Conservation (phyloP, 1,140 invertebrate genomes). For the Lucilia sericata region DNA sequence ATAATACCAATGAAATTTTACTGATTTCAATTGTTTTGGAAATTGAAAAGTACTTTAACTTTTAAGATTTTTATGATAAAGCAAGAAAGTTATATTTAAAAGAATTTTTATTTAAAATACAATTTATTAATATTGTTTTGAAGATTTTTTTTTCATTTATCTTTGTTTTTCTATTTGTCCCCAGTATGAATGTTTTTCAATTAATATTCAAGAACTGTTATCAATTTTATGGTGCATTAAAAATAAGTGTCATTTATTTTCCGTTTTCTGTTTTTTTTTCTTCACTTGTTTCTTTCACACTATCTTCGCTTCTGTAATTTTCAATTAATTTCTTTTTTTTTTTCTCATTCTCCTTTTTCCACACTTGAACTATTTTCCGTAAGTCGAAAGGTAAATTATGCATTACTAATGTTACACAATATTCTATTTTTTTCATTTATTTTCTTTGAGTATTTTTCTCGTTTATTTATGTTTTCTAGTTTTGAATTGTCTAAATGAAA, state of each 20-base stretch:
- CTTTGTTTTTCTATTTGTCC: too few species aligned
- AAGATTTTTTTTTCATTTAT: too few species aligned
- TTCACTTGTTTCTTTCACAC: not conserved
- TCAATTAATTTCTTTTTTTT: not conserved
- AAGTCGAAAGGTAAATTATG: conserved; percentile 26
- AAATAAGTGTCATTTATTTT: not conserved
- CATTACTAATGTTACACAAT: conserved; percentile 23
- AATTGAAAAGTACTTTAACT: too few species aligned
- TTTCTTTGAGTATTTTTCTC: not conserved
- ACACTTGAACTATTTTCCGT: conserved; percentile 15
- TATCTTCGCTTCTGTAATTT: not conserved
- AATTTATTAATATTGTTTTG: too few species aligned
- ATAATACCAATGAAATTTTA: too few species aligned
- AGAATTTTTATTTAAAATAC: too few species aligned
- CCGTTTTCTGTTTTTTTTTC: not conserved
- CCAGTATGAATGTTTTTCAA: not conserved
- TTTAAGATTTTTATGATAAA: too few species aligned
- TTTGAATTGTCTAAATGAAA: not conserved
- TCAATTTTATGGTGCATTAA: not conserved
- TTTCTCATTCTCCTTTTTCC: not conserved
- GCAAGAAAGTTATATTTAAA: too few species aligned
- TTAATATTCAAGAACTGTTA: not conserved
- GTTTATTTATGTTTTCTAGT: not conserved
- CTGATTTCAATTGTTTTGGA: too few species aligned
- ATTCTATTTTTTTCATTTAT: not conserved